Base-by-base conservation (phyloP, 2,888 invertebrate species). In the Drosophila bunnanda region DNA sequence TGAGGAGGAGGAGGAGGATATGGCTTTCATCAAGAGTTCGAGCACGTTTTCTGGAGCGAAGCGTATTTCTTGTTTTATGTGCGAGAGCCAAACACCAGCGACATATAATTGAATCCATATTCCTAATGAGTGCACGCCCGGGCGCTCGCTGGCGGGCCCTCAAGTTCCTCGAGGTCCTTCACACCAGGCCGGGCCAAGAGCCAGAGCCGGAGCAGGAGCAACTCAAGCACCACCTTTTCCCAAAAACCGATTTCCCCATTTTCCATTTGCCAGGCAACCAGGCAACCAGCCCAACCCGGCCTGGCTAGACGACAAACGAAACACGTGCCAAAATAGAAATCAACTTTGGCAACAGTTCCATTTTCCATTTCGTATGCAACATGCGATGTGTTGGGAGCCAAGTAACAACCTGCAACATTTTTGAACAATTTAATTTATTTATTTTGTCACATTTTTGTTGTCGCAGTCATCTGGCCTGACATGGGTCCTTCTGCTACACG, bases 381-480 rank as follows among this genome's bases (percentile, higher is more conserved):
- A 76, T 71, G 79, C 75, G 58, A 72, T 75, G 69, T 72, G 67
- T 72, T 78, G 48, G 64, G 34, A 41, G 41, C 48, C 48, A 60
- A 60, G 55, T 48, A 61, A 54, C 71, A 86, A 72, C 81, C 76
- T 80, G 76, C 81, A 70, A 83, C 81, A 80, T 84, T 84, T 82
- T 82, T 75, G 69, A 84, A 87, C 88, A 87, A 79, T 82, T 82
- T 82, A 81, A 87, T 82, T 84, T 82, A 82, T 82, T 87, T 82
- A 87, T 87, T 84, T 87, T 81, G 86, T 76, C 87, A 82, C 78
- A 70, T 77, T 82, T 74, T 56, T 77, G 65, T 43, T 72, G 72
- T 43, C 43, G 65, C 53, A 84, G 88, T 88, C 88, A 78, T 76
- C 78, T 80, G 66, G 57, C 66, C 61, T 82, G 86, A 82, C 88